phyloP scores from a whole-genome alignment of 2,888 invertebrate genomes.

The Apantesis nais region DNA sequence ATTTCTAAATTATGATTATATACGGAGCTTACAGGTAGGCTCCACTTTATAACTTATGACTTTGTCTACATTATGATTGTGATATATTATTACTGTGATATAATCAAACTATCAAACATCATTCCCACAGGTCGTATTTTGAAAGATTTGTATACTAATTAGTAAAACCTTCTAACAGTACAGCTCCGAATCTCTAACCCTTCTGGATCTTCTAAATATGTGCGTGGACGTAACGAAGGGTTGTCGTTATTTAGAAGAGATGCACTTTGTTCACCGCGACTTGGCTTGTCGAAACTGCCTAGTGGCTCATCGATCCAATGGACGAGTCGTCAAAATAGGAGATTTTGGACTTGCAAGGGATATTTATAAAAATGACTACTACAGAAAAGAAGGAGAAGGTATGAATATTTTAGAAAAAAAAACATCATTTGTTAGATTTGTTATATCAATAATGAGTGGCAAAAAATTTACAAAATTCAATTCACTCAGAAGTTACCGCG shows the following conservation, averaged over 20 bases:
- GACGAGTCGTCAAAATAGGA: slow-evolving; percentile 96
- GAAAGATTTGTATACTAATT: too few relatives aligned
- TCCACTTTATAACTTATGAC: too few relatives aligned
- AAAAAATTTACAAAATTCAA: too few relatives aligned
- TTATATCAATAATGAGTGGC: too few relatives aligned
- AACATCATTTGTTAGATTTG: too few relatives aligned
- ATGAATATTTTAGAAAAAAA: slow-evolving; percentile 11
- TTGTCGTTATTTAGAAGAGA: slow-evolving; percentile 97
- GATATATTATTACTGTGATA: too few relatives aligned
- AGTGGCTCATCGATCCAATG: slow-evolving; percentile 90
- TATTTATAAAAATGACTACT: slow-evolving; percentile 98
- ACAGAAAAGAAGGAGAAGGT: slow-evolving; percentile 96
- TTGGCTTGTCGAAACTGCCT: slow-evolving; percentile 98
- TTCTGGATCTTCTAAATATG: slow-evolving; percentile 95
- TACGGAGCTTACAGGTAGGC: too few relatives aligned
- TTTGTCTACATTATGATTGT: too few relatives aligned
- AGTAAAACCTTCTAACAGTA: slow-evolving; percentile 70
- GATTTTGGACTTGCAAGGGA: slow-evolving; percentile 99
- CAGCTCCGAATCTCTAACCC: slow-evolving; percentile 88
- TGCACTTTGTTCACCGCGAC: slow-evolving; percentile 99
- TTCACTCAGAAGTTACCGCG: too few relatives aligned
- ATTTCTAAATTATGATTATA: too few relatives aligned
- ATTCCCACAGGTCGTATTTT: too few relatives aligned
- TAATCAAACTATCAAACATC: too few relatives aligned
- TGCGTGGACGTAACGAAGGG: slow-evolving; percentile 98